Evolutionary conservation across 2,797 vertebrate genomes (phyloP).

Genomic region (Oreonectes daqikongensis): DNA sequence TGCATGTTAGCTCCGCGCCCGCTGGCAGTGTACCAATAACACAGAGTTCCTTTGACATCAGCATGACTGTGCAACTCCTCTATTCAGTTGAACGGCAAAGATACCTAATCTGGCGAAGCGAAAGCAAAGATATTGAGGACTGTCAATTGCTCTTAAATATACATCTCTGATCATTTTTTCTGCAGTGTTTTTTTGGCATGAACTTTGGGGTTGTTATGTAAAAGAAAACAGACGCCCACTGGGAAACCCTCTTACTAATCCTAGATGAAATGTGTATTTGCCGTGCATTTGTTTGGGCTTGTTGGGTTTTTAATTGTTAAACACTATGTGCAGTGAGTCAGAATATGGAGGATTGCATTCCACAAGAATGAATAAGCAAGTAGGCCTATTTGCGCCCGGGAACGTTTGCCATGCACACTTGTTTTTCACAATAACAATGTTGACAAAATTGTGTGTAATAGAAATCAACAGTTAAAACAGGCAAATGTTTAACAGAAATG

Average conservation of each 20-base stretch:
- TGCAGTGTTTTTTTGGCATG: background rate
- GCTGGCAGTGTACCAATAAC: slow-evolving; percentile 41
- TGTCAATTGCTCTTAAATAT: background rate
- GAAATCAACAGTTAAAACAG: background rate
- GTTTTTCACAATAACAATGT: too few relatives aligned
- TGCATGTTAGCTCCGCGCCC: slow-evolving; percentile 7
- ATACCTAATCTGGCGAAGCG: slow-evolving; percentile 23
- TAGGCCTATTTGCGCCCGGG: background rate
- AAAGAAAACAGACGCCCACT: slow-evolving; percentile 39
- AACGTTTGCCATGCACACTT: background rate
- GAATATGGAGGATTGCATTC: slow-evolving; percentile 22
- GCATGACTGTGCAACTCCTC: slow-evolving; percentile 75
- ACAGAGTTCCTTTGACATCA: slow-evolving; percentile 61
- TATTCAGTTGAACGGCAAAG: slow-evolving; percentile 1
- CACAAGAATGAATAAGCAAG: slow-evolving; percentile 35
- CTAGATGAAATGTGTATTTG: slow-evolving; percentile 24
- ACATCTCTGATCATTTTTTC: background rate
- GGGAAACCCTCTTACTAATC: slow-evolving; percentile 50
- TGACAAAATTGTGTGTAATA: too few relatives aligned
- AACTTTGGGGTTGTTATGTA: background rate
- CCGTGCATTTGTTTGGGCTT: slow-evolving; percentile 49
- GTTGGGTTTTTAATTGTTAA: slow-evolving; percentile 38
- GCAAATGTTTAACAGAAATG: background rate
- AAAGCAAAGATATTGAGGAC: slow-evolving; percentile 28
- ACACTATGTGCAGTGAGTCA: too few relatives aligned